These are phyloP conservation scores for Drosophila yooni DNA, from an alignment of 2,888 invertebrate species.

Conservation along the genomic window DNA sequence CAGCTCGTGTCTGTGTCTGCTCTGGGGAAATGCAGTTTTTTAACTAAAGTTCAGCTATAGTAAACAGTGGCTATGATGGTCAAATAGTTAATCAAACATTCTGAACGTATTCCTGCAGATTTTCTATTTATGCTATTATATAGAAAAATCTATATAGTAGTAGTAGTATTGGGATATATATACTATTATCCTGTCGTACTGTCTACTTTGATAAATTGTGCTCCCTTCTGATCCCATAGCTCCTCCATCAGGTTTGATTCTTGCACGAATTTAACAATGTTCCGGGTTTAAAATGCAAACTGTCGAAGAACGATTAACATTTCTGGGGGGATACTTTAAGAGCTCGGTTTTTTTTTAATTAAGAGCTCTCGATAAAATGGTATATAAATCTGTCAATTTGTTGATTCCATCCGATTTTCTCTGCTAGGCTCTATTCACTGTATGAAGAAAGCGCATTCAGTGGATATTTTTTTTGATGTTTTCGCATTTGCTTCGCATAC, in stretches of 20 bases:
- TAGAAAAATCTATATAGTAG: background rate
- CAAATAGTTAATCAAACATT: background rate
- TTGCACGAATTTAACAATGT: background rate
- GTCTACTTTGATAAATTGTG: background rate
- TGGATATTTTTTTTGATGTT: conserved; percentile 10
- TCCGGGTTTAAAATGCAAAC: background rate
- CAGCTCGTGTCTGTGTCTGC: conserved; percentile 20
- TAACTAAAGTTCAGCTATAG: conserved; percentile 38
- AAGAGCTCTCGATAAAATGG: background rate
- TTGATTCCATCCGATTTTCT: background rate
- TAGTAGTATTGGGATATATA: background rate
- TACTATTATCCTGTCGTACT: background rate
- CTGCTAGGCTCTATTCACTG: conserved; percentile 25
- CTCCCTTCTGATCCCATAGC: background rate
- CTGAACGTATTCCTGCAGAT: background rate
- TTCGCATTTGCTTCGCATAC: conserved; percentile 62
- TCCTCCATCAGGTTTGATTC: background rate
- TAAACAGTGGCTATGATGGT: conserved; percentile 16
- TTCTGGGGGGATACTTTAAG: background rate
- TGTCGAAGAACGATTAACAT: background rate
- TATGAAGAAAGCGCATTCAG: conserved; percentile 41
- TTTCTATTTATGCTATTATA: background rate
- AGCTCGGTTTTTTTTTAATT: background rate
- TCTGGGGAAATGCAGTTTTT: conserved; percentile 53
- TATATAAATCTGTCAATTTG: background rate